Percentiles rank a stretch among this genome's conserved stretches.
phyloP scores from a whole-genome alignment of 2,113 vertebrate genomes.

The Nettapus auritus region DNA sequence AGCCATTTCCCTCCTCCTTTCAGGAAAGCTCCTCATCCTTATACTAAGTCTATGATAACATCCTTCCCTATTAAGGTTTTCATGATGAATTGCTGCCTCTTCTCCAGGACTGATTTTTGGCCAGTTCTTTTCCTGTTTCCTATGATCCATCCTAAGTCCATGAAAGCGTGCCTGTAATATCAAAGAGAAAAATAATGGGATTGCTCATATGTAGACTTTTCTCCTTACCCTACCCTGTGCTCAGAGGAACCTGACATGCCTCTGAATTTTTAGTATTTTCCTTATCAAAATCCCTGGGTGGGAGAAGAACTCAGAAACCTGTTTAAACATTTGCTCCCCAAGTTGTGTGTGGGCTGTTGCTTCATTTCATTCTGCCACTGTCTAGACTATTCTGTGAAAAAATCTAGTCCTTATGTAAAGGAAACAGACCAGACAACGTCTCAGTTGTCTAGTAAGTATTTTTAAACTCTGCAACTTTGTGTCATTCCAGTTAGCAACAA shows the following conservation, averaged over 20 bases:
- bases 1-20: not conserved
- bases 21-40: not conserved
- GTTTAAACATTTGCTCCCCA: slow-evolving; percentile 49
- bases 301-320: slow-evolving; percentile 37
- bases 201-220: not conserved
- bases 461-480: slow-evolving; percentile 60
- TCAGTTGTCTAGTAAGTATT: slow-evolving; percentile 65
- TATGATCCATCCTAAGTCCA: not conserved
- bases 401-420: slow-evolving; percentile 58
- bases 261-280: not conserved
- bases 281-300: not conserved
- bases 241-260: not conserved
- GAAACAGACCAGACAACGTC: not conserved
- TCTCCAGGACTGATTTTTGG: not conserved
- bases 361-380: slow-evolving; percentile 41
- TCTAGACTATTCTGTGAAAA: slow-evolving; percentile 64
- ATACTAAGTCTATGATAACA: not conserved
- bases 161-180: not conserved
- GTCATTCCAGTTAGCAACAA: slow-evolving; percentile 50
- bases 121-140: not conserved
- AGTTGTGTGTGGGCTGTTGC: slow-evolving; percentile 49
- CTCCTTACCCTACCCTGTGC: not conserved
- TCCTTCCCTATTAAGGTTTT: not conserved
- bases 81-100: not conserved
- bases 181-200: not conserved